Evolutionary conservation across 1,140 invertebrate genomes (phyloP).

Genomic region (Drosophila nasuta): DNA sequence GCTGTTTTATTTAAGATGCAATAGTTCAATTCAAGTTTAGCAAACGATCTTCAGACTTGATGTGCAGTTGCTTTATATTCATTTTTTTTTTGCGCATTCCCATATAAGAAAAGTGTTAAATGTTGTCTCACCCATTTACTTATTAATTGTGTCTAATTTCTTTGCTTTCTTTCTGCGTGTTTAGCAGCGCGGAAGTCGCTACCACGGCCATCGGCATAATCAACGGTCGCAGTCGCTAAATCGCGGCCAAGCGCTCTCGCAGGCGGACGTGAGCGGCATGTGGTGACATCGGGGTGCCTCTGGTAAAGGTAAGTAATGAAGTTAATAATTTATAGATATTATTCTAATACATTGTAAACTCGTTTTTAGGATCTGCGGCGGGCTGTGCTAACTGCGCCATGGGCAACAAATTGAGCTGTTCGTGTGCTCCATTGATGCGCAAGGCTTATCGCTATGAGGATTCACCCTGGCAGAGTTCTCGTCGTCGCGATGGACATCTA

Average conservation of each 20-base stretch:
- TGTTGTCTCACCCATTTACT: neutral
- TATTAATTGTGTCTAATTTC: neutral
- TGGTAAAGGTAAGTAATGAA: constrained; percentile 85
- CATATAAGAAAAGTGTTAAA: neutral
- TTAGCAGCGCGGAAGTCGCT: constrained; percentile 79
- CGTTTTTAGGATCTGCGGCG: constrained; percentile 67
- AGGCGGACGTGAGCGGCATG: constrained; percentile 88
- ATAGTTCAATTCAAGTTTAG: too few species aligned
- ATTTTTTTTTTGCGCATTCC: too few species aligned
- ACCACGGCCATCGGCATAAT: constrained; percentile 86
- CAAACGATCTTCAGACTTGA: too few species aligned
- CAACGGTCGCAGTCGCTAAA: constrained; percentile 89
- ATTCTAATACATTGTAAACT: neutral
- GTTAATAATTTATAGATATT: neutral
- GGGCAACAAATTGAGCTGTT: constrained; percentile 98
- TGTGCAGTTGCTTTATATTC: too few species aligned
- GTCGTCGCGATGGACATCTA: constrained; percentile 94
- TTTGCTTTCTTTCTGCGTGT: neutral
- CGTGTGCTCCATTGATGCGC: constrained; percentile 96
- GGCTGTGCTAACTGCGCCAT: constrained; percentile 88
- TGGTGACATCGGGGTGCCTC: constrained; percentile 91
- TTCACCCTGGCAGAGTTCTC: constrained; percentile 94
- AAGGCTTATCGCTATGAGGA: constrained; percentile 97
- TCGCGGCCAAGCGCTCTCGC: constrained; percentile 88
- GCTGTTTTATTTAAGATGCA: too few species aligned